Evolutionary conservation across 2,888 invertebrate genomes (phyloP).

Genomic region (Tetropium fuscum): DNA sequence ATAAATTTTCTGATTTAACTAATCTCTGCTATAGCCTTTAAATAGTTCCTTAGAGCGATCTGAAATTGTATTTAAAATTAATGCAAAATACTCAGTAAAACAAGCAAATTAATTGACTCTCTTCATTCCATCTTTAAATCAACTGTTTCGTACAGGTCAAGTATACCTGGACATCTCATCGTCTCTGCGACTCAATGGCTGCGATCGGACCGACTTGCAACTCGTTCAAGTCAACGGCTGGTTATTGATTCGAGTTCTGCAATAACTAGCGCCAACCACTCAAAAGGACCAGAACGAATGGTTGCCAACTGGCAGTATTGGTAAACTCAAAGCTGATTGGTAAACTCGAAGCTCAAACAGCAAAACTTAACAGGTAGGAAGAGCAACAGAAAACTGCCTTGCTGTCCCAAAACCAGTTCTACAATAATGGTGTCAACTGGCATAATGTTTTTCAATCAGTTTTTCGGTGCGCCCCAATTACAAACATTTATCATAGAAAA

Average conservation of each 20-base stretch:
- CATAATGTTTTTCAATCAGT: too few relatives aligned
- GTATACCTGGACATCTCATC: constrained; percentile 93
- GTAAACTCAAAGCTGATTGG: constrained; percentile 90
- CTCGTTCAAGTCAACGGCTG: constrained; percentile 87
- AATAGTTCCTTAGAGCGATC: too few relatives aligned
- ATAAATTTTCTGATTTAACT: too few relatives aligned
- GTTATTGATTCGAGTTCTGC: constrained; percentile 93
- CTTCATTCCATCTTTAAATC: too few relatives aligned
- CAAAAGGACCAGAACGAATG: constrained; percentile 88
- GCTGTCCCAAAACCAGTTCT: constrained; percentile 90
- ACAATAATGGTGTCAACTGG: constrained; percentile 92
- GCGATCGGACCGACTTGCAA: constrained; percentile 86
- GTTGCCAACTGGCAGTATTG: constrained; percentile 89
- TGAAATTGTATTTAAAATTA: too few relatives aligned
- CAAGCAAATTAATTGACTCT: too few relatives aligned
- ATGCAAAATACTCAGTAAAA: too few relatives aligned
- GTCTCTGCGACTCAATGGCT: constrained; percentile 90
- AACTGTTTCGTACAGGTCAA: constrained; percentile 73
- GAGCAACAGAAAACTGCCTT: constrained; percentile 87
- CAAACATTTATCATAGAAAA: too few relatives aligned
- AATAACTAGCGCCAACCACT: constrained; percentile 85
- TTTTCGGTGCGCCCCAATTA: too few relatives aligned
- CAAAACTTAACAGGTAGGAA: too few relatives aligned
- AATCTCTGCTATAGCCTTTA: too few relatives aligned
- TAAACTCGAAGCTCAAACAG: constrained; percentile 86